phyloP scores from a whole-genome alignment of 2,888 invertebrate species.

The Chalcosyrphus nemorum region DNA sequence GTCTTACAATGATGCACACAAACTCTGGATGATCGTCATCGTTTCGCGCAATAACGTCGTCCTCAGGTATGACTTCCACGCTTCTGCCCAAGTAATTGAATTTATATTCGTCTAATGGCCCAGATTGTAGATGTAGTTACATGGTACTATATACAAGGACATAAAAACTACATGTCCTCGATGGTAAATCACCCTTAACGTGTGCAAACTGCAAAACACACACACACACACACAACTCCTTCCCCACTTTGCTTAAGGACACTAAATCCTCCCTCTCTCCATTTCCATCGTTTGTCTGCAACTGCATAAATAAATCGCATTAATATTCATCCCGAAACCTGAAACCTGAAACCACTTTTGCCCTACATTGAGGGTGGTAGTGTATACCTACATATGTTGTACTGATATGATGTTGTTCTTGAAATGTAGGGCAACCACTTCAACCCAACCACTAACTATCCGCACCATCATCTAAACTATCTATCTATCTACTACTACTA shows the following conservation, averaged over 20 bases:
- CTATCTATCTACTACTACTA: not conserved
- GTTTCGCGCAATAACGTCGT: slow-evolving; percentile 10
- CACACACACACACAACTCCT: not conserved
- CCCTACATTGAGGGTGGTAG: slow-evolving; percentile 1
- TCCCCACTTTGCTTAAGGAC: slow-evolving; percentile 62
- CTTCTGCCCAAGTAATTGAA: slow-evolving; percentile 48
- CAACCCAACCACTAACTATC: slow-evolving; percentile 60
- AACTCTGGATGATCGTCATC: not conserved
- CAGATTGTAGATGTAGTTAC: slow-evolving; percentile 45
- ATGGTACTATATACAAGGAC: slow-evolving; percentile 31
- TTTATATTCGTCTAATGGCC: slow-evolving; percentile 54
- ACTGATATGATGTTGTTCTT: slow-evolving; percentile 44
- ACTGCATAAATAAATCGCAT: slow-evolving; percentile 72
- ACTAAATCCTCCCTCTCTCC: slow-evolving; percentile 65
- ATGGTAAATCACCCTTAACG: slow-evolving; percentile 22
- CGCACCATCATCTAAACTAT: slow-evolving; percentile 51
- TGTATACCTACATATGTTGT: not conserved
- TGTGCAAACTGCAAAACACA: slow-evolving; percentile 5
- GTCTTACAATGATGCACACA: slow-evolving; percentile 7
- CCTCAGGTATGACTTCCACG: slow-evolving; percentile 21
- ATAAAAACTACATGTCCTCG: slow-evolving; percentile 10
- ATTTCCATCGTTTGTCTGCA: no score
- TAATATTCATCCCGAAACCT: slow-evolving; percentile 69
- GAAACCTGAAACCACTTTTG: slow-evolving; percentile 67
- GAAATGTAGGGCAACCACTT: slow-evolving; percentile 68